phyloP scores from a whole-genome alignment of 2,797 vertebrate species.

The Sebastes hubbsi region DNA sequence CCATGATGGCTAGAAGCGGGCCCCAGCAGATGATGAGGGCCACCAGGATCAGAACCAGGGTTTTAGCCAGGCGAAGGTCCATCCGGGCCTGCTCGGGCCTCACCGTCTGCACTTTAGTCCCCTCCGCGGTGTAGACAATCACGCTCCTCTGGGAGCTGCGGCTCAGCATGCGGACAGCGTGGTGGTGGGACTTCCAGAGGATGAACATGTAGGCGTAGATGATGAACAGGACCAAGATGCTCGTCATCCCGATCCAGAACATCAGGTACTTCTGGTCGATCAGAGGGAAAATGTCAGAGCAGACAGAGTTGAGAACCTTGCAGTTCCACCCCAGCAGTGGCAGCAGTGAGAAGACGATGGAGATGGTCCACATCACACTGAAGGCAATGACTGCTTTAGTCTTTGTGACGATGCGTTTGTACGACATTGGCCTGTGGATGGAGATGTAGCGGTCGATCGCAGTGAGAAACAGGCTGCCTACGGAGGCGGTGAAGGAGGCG shows the following conservation, averaged over 20 bases:
- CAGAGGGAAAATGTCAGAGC: slow-evolving; percentile 97
- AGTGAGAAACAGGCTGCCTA: slow-evolving; percentile 97
- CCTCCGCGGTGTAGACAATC: slow-evolving; percentile 91
- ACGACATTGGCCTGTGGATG: slow-evolving; percentile 95
- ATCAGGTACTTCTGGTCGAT: slow-evolving; percentile 96
- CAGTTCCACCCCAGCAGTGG: slow-evolving; percentile 99
- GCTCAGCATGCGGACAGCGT: slow-evolving; percentile 95
- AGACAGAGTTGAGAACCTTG: slow-evolving; percentile 92
- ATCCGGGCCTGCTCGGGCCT: slow-evolving; percentile 96
- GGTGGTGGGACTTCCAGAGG: slow-evolving; percentile 97
- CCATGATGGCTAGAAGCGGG: slow-evolving; percentile 97
- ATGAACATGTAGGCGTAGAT: slow-evolving; percentile 99
- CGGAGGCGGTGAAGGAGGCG: slow-evolving; percentile 96
- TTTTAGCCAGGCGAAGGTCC: slow-evolving; percentile 99
- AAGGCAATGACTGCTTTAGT: slow-evolving; percentile 95
- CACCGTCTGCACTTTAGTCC: slow-evolving; percentile 94
- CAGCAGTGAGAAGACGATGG: slow-evolving; percentile 92
- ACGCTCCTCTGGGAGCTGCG: slow-evolving; percentile 96
- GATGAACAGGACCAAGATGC: slow-evolving; percentile 92
- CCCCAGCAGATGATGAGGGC: slow-evolving; percentile 99
- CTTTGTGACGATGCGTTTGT: slow-evolving; percentile 96
- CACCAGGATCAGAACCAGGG: slow-evolving; percentile 95
- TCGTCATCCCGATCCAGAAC: slow-evolving; percentile 98
- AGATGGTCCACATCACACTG: slow-evolving; percentile 96
- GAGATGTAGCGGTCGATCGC: slow-evolving; percentile 98